A percentile compares a stretch with the other conserved stretches of the same genome.
Conservation (phyloP, 2,113 vertebrate species). For the Sturnus vulgaris region DNA sequence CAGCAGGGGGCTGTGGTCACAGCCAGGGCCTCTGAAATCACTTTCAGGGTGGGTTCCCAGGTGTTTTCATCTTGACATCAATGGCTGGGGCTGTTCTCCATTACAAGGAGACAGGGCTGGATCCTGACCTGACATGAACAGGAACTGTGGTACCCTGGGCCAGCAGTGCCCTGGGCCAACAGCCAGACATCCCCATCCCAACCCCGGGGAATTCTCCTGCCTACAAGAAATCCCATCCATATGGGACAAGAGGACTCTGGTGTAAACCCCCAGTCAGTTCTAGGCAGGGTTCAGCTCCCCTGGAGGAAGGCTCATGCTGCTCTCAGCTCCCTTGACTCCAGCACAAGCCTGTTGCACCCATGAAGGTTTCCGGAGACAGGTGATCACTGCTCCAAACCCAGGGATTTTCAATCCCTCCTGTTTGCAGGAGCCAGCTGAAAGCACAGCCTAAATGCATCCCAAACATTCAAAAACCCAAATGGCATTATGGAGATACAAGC, state of each 20-base stretch:
- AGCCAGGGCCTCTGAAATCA: background rate
- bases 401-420: background rate
- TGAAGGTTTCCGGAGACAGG: background rate
- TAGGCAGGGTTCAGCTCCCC: background rate
- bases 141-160: background rate
- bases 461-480: background rate
- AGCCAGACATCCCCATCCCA: too few species aligned
- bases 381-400: background rate
- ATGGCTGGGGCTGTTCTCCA: background rate
- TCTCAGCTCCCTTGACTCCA: background rate
- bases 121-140: background rate
- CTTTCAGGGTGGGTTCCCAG: background rate
- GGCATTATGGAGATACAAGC: background rate
- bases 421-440: background rate
- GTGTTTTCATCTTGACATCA: background rate
- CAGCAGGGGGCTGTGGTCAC: background rate
- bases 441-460: background rate
- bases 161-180: background rate
- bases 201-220: background rate
- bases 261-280: background rate
- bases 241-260: background rate
- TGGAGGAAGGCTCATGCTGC: background rate
- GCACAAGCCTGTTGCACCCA: fast-evolving
- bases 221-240: background rate
- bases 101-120: background rate